phyloP scores from a whole-genome alignment of 2,113 vertebrate species.

The Catagonus wagneri region DNA sequence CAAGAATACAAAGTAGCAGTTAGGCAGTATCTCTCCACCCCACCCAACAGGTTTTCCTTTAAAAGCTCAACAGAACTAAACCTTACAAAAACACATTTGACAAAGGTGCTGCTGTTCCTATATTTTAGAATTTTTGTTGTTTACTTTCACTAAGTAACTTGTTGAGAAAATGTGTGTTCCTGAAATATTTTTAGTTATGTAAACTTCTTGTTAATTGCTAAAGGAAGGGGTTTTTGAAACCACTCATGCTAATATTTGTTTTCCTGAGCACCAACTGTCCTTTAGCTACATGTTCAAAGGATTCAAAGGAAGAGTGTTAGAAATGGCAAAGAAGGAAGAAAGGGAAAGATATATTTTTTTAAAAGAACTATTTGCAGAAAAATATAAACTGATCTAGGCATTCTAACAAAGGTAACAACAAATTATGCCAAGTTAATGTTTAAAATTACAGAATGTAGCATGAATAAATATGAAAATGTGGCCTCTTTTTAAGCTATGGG shows the following conservation, averaged over 20 bases:
- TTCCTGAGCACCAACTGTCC: slow-evolving; percentile 66
- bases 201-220: slow-evolving; percentile 72
- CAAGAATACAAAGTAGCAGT: slow-evolving; percentile 62
- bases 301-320: slow-evolving; percentile 54
- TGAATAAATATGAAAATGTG: neutral
- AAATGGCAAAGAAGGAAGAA: neutral
- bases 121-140: slow-evolving; percentile 74
- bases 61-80: slow-evolving; percentile 72
- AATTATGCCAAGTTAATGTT: neutral
- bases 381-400: neutral
- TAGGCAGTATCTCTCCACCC: slow-evolving; percentile 59
- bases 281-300: slow-evolving; percentile 52
- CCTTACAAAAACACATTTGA: slow-evolving; percentile 30
- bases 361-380: slow-evolving; percentile 37
- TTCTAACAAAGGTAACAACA: neutral
- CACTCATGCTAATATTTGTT: slow-evolving; percentile 66
- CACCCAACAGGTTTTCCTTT: slow-evolving; percentile 73
- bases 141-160: slow-evolving; percentile 76
- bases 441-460: slow-evolving; percentile 33
- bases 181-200: slow-evolving; percentile 80
- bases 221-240: slow-evolving; percentile 76
- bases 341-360: neutral
- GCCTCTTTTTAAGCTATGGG: neutral
- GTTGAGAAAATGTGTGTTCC: slow-evolving; percentile 68
- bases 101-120: slow-evolving; percentile 59